Conservation (phyloP, 2,113 vertebrate genomes). For the Syrmaticus mikado region DNA sequence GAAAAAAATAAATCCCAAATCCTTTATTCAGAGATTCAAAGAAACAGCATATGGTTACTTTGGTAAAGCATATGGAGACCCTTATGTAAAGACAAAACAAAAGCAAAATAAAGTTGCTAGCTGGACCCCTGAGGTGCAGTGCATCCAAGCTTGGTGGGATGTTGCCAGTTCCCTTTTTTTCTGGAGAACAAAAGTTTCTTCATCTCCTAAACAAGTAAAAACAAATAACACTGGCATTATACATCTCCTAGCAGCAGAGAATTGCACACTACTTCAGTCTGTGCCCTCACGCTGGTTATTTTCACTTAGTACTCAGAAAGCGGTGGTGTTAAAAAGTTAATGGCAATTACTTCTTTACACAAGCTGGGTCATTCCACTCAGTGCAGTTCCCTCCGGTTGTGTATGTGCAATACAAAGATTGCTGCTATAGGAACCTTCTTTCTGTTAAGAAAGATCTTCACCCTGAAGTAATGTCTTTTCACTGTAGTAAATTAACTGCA, state of each 20-base stretch:
- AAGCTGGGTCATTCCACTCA: background rate
- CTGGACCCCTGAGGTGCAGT: slow-evolving; percentile 22
- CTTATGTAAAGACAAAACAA: slow-evolving; percentile 57
- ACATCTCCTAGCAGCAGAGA: slow-evolving; percentile 5
- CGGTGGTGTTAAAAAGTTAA: background rate
- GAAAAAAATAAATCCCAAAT: background rate
- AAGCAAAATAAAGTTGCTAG: slow-evolving; percentile 43
- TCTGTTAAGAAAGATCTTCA: slow-evolving; percentile 34
- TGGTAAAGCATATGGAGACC: slow-evolving; percentile 55
- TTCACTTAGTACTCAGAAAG: background rate
- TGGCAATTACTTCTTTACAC: background rate
- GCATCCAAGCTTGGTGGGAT: slow-evolving; percentile 39
- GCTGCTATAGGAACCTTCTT: background rate
- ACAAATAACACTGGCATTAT: background rate
- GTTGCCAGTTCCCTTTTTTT: slow-evolving; percentile 35
- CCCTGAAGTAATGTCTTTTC: slow-evolving; percentile 33
- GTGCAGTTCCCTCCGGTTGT: background rate
- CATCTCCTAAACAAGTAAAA: slow-evolving; percentile 34
- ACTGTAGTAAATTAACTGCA: background rate
- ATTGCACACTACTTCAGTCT: background rate
- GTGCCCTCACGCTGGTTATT: background rate
- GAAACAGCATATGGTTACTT: slow-evolving; percentile 15
- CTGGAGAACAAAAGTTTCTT: slow-evolving; percentile 28
- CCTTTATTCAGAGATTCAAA: background rate
- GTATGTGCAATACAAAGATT: background rate